Base-by-base conservation (phyloP, 2,113 vertebrate species). In the Perca schrenkii region DNA sequence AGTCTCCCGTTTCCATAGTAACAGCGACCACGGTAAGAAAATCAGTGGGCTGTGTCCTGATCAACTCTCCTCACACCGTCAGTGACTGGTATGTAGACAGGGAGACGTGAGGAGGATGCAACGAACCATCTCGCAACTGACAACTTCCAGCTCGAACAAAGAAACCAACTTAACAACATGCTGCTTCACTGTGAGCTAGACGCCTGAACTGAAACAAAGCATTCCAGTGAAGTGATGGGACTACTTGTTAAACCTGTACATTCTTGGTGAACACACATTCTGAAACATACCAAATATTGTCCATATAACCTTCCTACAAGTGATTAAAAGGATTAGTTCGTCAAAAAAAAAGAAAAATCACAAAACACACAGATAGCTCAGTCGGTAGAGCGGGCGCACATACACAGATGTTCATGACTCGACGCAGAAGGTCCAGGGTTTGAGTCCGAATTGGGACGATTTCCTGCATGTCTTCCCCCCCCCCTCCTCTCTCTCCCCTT, bases 1-100 rank as follows among this genome's bases (percentile, higher is more conserved):
- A 74, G 79, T 88, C 79, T 82, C 83, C 66, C 71, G 94, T 93
- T 93, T 83, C 93, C 93, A 93, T 89, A 83, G 92, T 52, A 91
- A 94, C 91, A n/a, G 46, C 49, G 81, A 77, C 84, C 74, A 79
- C 81, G 76, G 77, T 80, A 61, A 69, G 58, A 77, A 91, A 89
- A 88, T 77, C 63, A 82, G 84, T 56, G 77, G 69, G 66, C 86
- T 76, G 79, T 64, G 79, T 88, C 82, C 76, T 78, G 52, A 86
- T 77, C 86, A 66, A 67, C 67, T 60, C 75, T 50, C 77, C 84
- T 82, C 79, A 82, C 84, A 77, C 77, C 81, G 80, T 83, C 71
- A 88, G 77, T 72, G 70, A 82, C 75, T 79, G 79, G 76, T 81
- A 81, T 88, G 86, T 73, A 76, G 83, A 78, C 80, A 57, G 77